Percentiles rank a stretch among this genome's conserved stretches.
These are phyloP conservation scores for Eilema caniola DNA, from an alignment of 2,888 invertebrate species.

Conservation along the genomic window DNA sequence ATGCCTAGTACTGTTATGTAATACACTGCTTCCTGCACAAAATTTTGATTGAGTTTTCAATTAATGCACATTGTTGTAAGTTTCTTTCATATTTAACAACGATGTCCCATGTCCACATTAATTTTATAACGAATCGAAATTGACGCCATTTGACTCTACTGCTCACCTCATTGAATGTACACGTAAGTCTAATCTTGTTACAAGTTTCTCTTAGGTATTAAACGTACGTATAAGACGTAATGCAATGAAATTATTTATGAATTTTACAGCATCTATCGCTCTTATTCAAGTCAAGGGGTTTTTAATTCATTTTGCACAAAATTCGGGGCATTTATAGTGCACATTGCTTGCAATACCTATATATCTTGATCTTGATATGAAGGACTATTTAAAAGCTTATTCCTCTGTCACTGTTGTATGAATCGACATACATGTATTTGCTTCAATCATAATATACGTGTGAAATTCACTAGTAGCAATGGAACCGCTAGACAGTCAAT, in stretches of 20 bases:
- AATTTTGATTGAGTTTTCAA: constrained; percentile 16
- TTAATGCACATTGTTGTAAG: constrained; percentile 15
- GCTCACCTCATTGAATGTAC: constrained; percentile 21
- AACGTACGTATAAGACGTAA: constrained; percentile 3
- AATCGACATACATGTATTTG: background rate
- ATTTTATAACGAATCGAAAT: constrained; percentile 32
- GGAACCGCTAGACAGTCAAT: constrained; percentile 30
- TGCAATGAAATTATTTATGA: background rate
- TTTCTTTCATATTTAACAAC: constrained; percentile 15
- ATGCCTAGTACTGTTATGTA: constrained; percentile 12
- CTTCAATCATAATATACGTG: background rate
- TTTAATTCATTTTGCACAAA: background rate
- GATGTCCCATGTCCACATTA: constrained; percentile 20
- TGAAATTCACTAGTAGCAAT: constrained; percentile 22
- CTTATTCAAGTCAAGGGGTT: background rate
- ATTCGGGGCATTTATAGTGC: background rate
- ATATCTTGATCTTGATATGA: background rate
- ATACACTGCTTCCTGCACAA: constrained; percentile 15
- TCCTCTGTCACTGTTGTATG: background rate
- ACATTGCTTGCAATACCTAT: background rate
- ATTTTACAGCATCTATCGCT: background rate
- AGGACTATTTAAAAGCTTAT: background rate
- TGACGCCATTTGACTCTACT: constrained; percentile 39
- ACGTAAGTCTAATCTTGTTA: constrained; percentile 42
- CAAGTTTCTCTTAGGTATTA: constrained; percentile 40